phyloP scores from a whole-genome alignment of 2,888 invertebrate genomes.

The Trichacis sp. region DNA sequence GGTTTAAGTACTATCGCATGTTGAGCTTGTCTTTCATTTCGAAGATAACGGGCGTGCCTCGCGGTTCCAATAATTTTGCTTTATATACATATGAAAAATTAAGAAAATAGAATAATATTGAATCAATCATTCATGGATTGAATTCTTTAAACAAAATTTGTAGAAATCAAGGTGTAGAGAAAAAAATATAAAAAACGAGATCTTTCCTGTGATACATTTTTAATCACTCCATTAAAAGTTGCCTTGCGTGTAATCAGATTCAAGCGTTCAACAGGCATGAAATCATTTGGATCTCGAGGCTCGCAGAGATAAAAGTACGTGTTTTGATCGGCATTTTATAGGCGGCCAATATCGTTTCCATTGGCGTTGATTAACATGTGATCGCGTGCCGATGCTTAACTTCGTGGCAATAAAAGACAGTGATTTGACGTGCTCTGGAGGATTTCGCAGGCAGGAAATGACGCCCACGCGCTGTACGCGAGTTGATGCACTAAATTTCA shows the following conservation, averaged over 20 bases:
- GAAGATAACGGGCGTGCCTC: no score
- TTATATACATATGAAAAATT: no score
- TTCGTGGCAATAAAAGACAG: constrained; percentile 23
- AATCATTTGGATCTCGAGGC: constrained; percentile 25
- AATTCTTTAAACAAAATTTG: no score
- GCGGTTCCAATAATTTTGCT: no score
- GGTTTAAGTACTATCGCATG: no score
- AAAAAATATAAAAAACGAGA: no score
- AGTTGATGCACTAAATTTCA: constrained; percentile 31
- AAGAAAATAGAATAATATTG: no score
- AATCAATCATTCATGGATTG: no score
- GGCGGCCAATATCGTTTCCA: no score
- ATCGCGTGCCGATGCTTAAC: constrained; percentile 24
- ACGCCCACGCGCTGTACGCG: constrained; percentile 28
- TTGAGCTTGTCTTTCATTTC: no score
- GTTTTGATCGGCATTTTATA: background rate
- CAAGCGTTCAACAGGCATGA: constrained; percentile 32
- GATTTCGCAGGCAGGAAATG: constrained; percentile 25
- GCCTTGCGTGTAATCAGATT: constrained; percentile 25
- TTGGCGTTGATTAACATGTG: constrained; percentile 21
- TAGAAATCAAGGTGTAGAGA: no score
- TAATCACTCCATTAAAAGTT: constrained; percentile 30
- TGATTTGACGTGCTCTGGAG: constrained; percentile 25
- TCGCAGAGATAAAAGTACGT: background rate
- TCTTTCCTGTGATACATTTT: no score